Evolutionary conservation across 2,113 vertebrate genomes (phyloP).

Genomic region (Hippocampus abdominalis): DNA sequence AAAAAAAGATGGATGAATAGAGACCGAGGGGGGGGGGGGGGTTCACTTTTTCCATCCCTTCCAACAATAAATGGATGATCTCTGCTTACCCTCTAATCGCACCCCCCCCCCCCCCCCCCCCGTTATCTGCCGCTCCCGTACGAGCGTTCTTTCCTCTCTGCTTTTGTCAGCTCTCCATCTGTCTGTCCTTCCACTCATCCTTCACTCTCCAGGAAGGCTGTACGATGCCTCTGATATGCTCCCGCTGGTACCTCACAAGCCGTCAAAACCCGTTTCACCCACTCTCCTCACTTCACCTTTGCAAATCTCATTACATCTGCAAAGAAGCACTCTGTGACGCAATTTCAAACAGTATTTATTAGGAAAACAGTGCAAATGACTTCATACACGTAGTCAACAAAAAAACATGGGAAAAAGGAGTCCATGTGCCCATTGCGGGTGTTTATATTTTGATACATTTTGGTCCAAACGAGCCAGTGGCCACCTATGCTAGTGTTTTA

Average conservation of each 20-base stretch:
- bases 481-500: background rate
- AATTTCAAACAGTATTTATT: slow-evolving; percentile 56
- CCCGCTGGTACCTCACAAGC: slow-evolving; percentile 21
- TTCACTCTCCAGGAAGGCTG: slow-evolving; percentile 52
- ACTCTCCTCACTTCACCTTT: background rate
- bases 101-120: slow-evolving; percentile 49
- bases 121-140: slow-evolving; percentile 34
- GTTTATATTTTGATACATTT: background rate
- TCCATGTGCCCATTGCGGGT: slow-evolving; percentile 7
- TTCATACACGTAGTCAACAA: slow-evolving; percentile 24
- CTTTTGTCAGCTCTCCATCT: slow-evolving; percentile 52
- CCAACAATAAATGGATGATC: slow-evolving; percentile 68
- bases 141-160: slow-evolving; percentile 40
- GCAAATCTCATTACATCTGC: background rate
- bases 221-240: slow-evolving; percentile 15
- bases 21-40: slow-evolving; percentile 52
- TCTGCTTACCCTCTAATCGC: slow-evolving; percentile 66
- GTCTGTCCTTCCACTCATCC: slow-evolving; percentile 53
- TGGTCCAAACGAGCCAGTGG: background rate
- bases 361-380: slow-evolving; percentile 57
- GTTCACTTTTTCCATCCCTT: slow-evolving; percentile 50
- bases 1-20: slow-evolving; percentile 42
- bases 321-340: background rate
- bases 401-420: slow-evolving; percentile 17
- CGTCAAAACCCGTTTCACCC: background rate